phyloP scores from a whole-genome alignment of 2,888 invertebrate genomes.

The Melieria crassipennis region DNA sequence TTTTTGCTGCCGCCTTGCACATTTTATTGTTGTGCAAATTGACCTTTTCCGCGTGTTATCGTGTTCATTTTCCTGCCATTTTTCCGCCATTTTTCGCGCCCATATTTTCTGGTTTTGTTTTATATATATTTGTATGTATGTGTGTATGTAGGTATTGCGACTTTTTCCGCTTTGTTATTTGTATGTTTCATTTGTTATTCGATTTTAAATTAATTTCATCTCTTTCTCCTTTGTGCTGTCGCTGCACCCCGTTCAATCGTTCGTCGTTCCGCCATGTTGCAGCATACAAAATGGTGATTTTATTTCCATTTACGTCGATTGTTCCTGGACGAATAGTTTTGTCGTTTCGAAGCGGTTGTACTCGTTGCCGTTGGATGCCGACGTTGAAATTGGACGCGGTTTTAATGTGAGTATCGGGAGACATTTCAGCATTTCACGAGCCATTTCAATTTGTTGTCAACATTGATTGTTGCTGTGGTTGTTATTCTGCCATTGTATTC shows the following conservation, averaged over 20 bases:
- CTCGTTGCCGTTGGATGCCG: conserved; percentile 61
- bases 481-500: too few relatives aligned
- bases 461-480: too few relatives aligned
- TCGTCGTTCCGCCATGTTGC: conserved; percentile 35
- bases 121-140: neutral
- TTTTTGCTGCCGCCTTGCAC: conserved; percentile 5
- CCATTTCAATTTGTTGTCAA: too few relatives aligned
- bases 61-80: neutral
- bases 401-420: conserved; percentile 62
- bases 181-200: conserved; percentile 32
- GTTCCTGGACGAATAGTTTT: conserved; percentile 65
- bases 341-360: conserved; percentile 65
- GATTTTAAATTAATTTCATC: conserved; percentile 34
- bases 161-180: conserved; percentile 10
- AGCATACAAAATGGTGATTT: conserved; percentile 66
- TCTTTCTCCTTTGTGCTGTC: conserved; percentile 21
- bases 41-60: conserved; percentile 10
- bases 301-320: conserved; percentile 65
- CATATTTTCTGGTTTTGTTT: neutral
- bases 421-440: conserved; percentile 30
- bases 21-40: conserved; percentile 22
- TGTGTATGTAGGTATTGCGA: conserved; percentile 4
- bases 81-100: neutral
- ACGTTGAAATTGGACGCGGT: conserved; percentile 64
- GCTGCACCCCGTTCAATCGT: conserved; percentile 34